Percentiles rank a stretch among this genome's conserved stretches.
Evolutionary conservation across 1,140 invertebrate species (phyloP).

Genomic region (Pseudoatta argentina): DNA sequence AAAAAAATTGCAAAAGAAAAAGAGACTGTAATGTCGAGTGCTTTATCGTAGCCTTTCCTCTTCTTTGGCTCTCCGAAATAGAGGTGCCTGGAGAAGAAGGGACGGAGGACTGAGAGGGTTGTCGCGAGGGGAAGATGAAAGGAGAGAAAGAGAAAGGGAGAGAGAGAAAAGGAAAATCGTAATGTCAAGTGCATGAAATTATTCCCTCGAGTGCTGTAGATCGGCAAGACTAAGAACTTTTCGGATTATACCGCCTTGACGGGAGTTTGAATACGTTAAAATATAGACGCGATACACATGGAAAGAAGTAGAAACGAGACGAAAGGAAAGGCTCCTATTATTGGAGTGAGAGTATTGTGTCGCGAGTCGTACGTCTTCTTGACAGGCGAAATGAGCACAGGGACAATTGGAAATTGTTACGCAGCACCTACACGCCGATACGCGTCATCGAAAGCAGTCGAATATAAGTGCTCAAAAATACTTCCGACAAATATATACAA

Average conservation of each 20-base stretch:
- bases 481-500: background rate
- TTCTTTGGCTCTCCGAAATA: constrained; percentile 37
- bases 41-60: constrained; percentile 63
- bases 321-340: constrained; percentile 62
- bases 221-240: constrained; percentile 70
- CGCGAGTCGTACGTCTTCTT: constrained; percentile 78
- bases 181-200: constrained; percentile 76
- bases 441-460: constrained; percentile 3
- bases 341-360: constrained; percentile 73
- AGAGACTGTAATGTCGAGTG: constrained; percentile 54
- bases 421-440: constrained; percentile 47
- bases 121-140: constrained; percentile 38
- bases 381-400: constrained; percentile 81
- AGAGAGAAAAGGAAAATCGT: constrained; percentile 51
- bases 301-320: constrained; percentile 40
- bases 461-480: background rate
- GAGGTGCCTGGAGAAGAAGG: constrained; percentile 12
- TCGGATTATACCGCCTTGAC: constrained; percentile 72
- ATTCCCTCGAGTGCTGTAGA: constrained; percentile 76
- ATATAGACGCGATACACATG: constrained; percentile 53
- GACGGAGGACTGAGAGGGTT: constrained; percentile 14
- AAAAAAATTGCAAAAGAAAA: constrained; percentile 32
- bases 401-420: constrained; percentile 79
- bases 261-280: constrained; percentile 72
- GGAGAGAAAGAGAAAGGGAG: background rate